Conservation (phyloP, 2,113 vertebrate genomes). For the Pluvialis apricaria region DNA sequence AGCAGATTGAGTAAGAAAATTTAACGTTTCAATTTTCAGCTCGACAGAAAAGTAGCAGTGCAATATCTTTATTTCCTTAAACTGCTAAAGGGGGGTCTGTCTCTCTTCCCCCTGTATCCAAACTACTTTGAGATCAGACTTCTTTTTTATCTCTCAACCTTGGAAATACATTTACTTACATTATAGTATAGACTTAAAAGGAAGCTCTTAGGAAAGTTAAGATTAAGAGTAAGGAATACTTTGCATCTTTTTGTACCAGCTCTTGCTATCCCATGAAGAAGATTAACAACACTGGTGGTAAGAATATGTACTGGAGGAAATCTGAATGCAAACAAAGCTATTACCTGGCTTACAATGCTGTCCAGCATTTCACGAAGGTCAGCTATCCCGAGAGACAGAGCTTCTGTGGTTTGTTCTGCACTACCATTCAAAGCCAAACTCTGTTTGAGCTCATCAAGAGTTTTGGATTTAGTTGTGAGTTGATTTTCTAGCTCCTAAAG, state of each 20-base stretch:
- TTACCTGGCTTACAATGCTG: conserved; percentile 75
- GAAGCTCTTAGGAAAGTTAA: not conserved
- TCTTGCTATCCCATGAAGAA: not conserved
- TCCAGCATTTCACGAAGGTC: conserved; percentile 56
- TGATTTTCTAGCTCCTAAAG: conserved; percentile 79
- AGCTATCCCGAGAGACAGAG: conserved; percentile 4
- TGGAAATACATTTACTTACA: not conserved
- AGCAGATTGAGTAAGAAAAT: not conserved
- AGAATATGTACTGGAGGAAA: not conserved
- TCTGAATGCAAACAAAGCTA: not conserved
- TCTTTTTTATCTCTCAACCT: not conserved
- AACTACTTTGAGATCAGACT: not conserved
- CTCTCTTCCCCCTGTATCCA: not conserved
- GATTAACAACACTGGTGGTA: not conserved
- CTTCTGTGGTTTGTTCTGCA: not conserved
- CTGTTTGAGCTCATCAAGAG: conserved; percentile 75
- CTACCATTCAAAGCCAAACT: not conserved
- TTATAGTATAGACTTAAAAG: not conserved
- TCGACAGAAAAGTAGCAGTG: not conserved
- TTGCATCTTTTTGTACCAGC: not conserved
- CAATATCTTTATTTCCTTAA: not conserved
- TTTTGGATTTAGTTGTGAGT: conserved; percentile 67
- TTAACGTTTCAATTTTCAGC: not conserved
- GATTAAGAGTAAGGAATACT: not conserved
- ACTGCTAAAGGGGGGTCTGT: not conserved